Percentiles rank a stretch among this genome's conserved stretches.
Conservation (phyloP, 2,797 vertebrate species). For the Petrocephalus sullivani region DNA sequence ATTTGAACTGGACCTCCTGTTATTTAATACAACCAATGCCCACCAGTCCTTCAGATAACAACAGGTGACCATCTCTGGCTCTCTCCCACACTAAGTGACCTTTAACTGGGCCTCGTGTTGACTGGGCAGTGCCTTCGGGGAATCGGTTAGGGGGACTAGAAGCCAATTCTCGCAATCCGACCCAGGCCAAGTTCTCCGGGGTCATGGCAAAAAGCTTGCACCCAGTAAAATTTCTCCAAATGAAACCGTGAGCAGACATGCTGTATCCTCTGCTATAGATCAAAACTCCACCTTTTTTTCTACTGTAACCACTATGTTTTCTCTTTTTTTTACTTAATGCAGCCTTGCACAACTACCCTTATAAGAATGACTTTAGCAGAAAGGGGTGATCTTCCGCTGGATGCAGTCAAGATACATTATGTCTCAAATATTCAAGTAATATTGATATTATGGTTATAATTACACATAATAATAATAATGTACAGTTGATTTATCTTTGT, state of each 20-base stretch:
- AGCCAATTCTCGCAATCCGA: neutral
- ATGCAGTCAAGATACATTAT: conserved; percentile 40
- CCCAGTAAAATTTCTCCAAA: neutral
- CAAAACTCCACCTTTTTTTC: conserved; percentile 6
- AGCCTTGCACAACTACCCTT: conserved; percentile 30
- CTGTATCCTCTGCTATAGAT: neutral
- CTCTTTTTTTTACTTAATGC: conserved; percentile 48
- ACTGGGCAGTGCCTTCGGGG: neutral
- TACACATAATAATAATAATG: conserved; percentile 52
- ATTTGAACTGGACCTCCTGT: neutral
- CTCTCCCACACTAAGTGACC: neutral
- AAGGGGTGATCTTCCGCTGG: conserved; percentile 17
- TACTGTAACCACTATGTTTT: neutral
- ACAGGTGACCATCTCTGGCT: neutral
- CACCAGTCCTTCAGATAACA: neutral
- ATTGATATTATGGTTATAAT: conserved; percentile 38
- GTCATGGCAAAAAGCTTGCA: neutral
- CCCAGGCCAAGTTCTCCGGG: neutral
- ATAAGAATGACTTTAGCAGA: neutral
- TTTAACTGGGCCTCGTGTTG: neutral
- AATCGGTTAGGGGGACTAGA: neutral
- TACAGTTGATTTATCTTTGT: conserved; percentile 69
- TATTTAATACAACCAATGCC: neutral
- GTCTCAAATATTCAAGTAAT: conserved; percentile 47
- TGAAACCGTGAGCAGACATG: neutral